Evolutionary conservation across 2,797 vertebrate species (phyloP).

Genomic region (Micrastur ruficollis): DNA sequence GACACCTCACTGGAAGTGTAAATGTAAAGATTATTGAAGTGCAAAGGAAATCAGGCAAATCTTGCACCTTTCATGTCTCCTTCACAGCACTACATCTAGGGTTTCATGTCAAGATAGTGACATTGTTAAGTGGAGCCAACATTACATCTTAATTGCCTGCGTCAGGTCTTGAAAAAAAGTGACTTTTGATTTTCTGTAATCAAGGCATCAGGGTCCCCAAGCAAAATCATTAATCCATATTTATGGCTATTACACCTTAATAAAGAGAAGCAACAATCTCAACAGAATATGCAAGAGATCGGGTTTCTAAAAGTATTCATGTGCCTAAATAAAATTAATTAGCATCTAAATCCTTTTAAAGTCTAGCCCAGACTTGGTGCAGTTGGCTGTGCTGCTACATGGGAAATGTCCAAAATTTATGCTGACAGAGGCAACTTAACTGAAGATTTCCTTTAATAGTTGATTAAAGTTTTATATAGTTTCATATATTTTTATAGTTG

Average conservation of each 20-base stretch:
- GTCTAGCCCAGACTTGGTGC: neutral
- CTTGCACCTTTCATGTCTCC: neutral
- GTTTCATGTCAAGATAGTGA: neutral
- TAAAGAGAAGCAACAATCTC: neutral
- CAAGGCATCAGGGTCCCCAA: neutral
- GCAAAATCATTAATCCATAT: neutral
- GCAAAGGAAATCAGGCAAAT: neutral
- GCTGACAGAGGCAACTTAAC: neutral
- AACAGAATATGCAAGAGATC: neutral
- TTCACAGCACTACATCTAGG: neutral
- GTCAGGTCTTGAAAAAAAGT: neutral
- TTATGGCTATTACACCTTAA: neutral
- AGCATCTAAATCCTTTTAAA: neutral
- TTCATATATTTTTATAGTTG: too few species aligned
- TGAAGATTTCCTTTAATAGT: neutral
- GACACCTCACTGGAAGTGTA: neutral
- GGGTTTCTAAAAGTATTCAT: neutral
- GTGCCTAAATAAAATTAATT: neutral
- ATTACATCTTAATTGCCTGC: neutral
- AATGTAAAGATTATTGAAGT: conserved; percentile 18
- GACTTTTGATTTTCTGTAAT: neutral
- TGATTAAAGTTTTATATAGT: too few species aligned
- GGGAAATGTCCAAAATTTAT: neutral
- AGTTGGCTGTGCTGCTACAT: neutral
- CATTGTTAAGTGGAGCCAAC: neutral